These are phyloP conservation scores for Spondyliosoma cantharus DNA, from an alignment of 2,797 vertebrate genomes.

Conservation along the genomic window DNA sequence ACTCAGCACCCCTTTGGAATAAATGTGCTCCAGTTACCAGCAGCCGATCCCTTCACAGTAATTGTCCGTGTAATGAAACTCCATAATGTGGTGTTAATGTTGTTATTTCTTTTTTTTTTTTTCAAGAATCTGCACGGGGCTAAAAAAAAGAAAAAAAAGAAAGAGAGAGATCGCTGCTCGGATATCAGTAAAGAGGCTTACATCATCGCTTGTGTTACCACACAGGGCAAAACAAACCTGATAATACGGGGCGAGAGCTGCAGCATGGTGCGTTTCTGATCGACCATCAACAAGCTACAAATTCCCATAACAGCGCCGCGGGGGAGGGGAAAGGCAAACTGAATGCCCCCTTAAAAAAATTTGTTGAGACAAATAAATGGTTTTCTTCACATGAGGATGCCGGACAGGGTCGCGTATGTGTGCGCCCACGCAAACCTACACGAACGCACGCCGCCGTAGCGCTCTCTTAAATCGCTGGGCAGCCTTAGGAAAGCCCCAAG, in stretches of 20 bases:
- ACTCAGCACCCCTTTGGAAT: conserved; percentile 40
- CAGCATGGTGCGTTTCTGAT: conserved; percentile 15
- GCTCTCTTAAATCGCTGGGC: conserved; percentile 52
- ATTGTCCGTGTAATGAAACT: conserved; percentile 49
- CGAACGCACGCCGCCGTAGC: conserved; percentile 20
- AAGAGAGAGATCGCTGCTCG: conserved; percentile 21
- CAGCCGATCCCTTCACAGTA: conserved; percentile 32
- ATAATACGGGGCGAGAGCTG: conserved; percentile 20
- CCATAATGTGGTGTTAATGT: conserved; percentile 22
- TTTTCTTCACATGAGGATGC: conserved; percentile 12
- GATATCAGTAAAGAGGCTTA: conserved; percentile 27
- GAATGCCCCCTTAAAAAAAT: not conserved
- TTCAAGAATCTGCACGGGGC: conserved; percentile 13
- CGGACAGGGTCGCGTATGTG: not conserved
- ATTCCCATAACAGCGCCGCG: conserved; percentile 5
- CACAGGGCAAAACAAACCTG: conserved; percentile 17
- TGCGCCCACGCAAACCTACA: not conserved
- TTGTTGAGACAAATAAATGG: not conserved
- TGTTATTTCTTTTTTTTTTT: not conserved
- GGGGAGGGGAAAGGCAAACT: not conserved
- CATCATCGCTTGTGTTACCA: conserved; percentile 10
- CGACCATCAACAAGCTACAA: not conserved
- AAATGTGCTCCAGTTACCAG: conserved; percentile 49
- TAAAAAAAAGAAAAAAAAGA: too few species aligned
- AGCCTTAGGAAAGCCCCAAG: conserved; percentile 65